Conservation (phyloP, 2,888 invertebrate species). For the Tryphoninae sp. region DNA sequence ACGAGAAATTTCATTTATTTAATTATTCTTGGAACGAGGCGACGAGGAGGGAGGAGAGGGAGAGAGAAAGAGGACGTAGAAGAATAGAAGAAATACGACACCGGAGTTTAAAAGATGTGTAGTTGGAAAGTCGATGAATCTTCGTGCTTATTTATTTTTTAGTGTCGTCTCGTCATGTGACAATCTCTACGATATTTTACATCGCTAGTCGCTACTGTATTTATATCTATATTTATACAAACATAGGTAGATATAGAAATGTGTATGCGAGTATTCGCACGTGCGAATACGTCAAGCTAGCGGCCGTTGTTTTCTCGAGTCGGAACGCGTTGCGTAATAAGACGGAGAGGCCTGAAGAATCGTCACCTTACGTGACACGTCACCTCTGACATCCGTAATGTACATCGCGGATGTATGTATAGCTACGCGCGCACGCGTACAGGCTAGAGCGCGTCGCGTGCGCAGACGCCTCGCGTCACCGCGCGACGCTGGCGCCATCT, state of each 20-base stretch:
- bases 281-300: neutral
- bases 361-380: constrained; percentile 74
- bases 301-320: constrained; percentile 58
- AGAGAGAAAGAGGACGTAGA: constrained; percentile 7
- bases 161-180: constrained; percentile 12
- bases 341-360: constrained; percentile 62
- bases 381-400: constrained; percentile 75
- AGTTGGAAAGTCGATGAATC: constrained; percentile 53
- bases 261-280: constrained; percentile 1
- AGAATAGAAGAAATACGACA: constrained; percentile 37
- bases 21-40: constrained; percentile 53
- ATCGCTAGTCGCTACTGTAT: constrained; percentile 39
- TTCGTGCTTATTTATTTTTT: constrained; percentile 32
- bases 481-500: too few species aligned
- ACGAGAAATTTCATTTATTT: constrained; percentile 51
- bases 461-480: constrained; percentile 7
- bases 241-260: neutral
- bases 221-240: neutral
- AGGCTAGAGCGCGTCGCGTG: neutral
- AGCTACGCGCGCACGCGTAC: neutral
- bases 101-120: constrained; percentile 12
- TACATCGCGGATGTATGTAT: constrained; percentile 60
- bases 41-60: constrained; percentile 10
- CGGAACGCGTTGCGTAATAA: constrained; percentile 69
- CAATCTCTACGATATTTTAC: constrained; percentile 48